phyloP scores from a whole-genome alignment of 2,797 vertebrate genomes.

The Chelonia mydas region DNA sequence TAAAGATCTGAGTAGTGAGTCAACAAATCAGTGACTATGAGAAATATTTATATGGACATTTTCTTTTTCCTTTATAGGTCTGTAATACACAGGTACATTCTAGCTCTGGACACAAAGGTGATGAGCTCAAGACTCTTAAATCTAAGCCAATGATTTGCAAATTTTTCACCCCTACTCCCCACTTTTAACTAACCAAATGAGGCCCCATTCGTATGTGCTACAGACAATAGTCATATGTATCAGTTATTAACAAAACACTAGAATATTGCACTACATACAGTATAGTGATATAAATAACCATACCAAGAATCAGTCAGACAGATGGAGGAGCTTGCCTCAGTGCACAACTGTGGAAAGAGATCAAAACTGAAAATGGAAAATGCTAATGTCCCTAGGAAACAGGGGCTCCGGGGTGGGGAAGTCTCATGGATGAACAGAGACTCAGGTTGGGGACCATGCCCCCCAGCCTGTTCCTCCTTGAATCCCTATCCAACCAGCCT shows the following conservation, averaged over 20 bases:
- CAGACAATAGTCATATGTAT: neutral
- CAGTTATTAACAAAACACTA: neutral
- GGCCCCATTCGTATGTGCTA: neutral
- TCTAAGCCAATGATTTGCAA: neutral
- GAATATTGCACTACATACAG: neutral
- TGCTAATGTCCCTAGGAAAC: neutral
- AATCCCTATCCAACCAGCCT: neutral
- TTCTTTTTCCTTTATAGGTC: neutral
- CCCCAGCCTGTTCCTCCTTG: neutral
- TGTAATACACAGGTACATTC: neutral
- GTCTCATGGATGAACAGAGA: neutral
- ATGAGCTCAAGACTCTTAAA: neutral
- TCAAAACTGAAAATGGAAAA: neutral
- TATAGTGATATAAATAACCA: neutral
- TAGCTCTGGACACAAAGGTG: neutral
- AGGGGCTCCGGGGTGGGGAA: rapidly evolving
- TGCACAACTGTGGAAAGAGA: neutral
- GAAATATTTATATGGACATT: neutral
- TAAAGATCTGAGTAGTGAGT: neutral
- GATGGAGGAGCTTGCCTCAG: neutral
- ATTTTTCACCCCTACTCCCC: neutral
- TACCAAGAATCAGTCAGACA: neutral
- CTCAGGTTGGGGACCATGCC: neutral
- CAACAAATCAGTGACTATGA: neutral
- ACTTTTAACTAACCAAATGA: neutral